A percentile compares a stretch with the other conserved stretches of the same genome.
Evolutionary conservation across 1,140 invertebrate species (phyloP).

Genomic region (Varroa destructor): DNA sequence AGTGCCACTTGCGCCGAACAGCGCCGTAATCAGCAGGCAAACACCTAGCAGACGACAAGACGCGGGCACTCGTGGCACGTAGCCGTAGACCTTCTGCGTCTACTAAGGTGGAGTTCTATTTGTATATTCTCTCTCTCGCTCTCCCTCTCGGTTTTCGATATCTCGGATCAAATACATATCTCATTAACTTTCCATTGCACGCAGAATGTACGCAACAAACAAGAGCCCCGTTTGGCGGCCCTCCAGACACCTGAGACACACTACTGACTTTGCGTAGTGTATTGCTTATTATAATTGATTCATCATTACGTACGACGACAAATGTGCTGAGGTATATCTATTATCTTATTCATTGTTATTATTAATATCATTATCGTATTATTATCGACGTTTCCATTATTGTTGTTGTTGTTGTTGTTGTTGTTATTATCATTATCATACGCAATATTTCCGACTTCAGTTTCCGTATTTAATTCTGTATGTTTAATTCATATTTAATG

Average conservation of each 20-base stretch:
- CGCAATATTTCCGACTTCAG: too few relatives aligned
- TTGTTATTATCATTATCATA: too few relatives aligned
- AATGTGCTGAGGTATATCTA: neutral
- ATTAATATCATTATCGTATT: neutral
- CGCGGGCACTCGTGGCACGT: too few relatives aligned
- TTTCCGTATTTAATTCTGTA: too few relatives aligned
- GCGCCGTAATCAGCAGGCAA: too few relatives aligned
- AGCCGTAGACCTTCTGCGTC: too few relatives aligned
- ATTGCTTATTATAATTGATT: neutral
- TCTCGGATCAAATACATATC: neutral
- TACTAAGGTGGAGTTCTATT: too few relatives aligned
- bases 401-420: too few relatives aligned
- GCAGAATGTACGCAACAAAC: conserved; percentile 20
- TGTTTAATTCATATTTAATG: too few relatives aligned
- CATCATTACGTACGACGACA: neutral
- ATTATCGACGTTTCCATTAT: too few relatives aligned
- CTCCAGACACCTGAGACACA: conserved; percentile 19
- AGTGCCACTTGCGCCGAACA: too few relatives aligned
- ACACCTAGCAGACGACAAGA: too few relatives aligned
- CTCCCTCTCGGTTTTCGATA: neutral
- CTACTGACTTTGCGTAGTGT: neutral
- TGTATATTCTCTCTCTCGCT: neutral
- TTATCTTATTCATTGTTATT: neutral
- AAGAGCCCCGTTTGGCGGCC: conserved; percentile 25
- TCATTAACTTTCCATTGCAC: neutral